These are phyloP conservation scores for Charadrius vociferus DNA, from an alignment of 2,113 vertebrate species.

Conservation along the genomic window DNA sequence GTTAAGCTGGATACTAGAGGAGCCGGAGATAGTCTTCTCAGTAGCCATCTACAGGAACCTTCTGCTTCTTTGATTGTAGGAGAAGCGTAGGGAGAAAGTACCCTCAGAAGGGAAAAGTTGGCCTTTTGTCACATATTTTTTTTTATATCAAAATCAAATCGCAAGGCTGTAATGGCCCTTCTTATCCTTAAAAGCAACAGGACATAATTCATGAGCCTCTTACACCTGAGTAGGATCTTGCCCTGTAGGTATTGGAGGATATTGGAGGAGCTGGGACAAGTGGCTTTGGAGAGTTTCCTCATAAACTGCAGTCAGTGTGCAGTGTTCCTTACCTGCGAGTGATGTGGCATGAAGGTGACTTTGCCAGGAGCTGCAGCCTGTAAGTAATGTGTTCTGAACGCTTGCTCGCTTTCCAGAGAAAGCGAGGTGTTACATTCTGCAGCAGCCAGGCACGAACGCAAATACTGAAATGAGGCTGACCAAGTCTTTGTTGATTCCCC, in stretches of 20 bases:
- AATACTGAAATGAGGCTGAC: neutral
- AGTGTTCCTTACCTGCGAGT: neutral
- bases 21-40: neutral
- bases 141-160: neutral
- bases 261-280: neutral
- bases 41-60: neutral
- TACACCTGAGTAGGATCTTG: rapidly evolving
- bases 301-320: neutral
- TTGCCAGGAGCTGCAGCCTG: constrained; percentile 35
- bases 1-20: neutral
- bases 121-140: neutral
- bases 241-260: rapidly evolving
- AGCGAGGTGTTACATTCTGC: neutral
- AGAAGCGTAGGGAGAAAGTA: neutral
- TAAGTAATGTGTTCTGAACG: constrained; percentile 42
- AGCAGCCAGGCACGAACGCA: neutral
- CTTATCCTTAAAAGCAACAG: neutral
- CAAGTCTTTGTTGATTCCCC: neutral
- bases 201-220: neutral
- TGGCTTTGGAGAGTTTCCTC: neutral
- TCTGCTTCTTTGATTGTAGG: neutral
- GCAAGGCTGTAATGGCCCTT: neutral
- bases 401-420: neutral
- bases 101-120: neutral
- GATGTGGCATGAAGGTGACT: constrained; percentile 39